Evolutionary conservation across 2,113 vertebrate genomes (phyloP).

Genomic region (Bos taurus): DNA sequence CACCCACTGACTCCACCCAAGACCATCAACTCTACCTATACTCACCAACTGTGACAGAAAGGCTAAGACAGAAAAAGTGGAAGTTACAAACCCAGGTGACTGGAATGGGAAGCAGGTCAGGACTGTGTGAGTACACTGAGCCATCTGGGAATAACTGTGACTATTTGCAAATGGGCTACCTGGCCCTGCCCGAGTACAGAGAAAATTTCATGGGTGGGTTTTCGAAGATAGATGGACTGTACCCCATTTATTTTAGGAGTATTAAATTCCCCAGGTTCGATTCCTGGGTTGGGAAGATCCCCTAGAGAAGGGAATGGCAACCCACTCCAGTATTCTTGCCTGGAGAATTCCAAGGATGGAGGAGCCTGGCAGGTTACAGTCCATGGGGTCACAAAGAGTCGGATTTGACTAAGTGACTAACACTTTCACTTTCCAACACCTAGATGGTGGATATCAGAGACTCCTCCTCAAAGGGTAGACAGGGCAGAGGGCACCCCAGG

Average conservation of each 20-base stretch:
- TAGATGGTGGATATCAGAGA: background rate
- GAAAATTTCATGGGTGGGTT: background rate
- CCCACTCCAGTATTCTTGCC: background rate
- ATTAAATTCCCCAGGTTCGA: background rate
- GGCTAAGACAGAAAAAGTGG: background rate
- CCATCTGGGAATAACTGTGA: background rate
- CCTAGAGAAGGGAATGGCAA: background rate
- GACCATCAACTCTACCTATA: no score
- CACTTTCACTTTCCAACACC: background rate
- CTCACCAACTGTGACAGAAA: background rate
- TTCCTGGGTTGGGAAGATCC: background rate
- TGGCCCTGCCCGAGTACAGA: background rate
- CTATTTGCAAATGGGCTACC: background rate
- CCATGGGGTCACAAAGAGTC: background rate
- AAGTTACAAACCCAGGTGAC: fast-evolving
- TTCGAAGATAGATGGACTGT: background rate
- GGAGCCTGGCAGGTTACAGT: background rate
- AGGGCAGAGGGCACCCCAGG: background rate
- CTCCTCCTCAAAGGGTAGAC: background rate
- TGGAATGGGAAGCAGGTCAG: fast-evolving
- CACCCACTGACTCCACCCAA: background rate
- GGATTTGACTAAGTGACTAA: background rate
- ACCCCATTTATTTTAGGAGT: background rate
- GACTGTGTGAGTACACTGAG: fast-evolving
- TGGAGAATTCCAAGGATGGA: background rate